Percentiles rank a stretch among this genome's conserved stretches.
Evolutionary conservation across 1,140 invertebrate species (phyloP).

Genomic region (Heliconius hewitsoni): DNA sequence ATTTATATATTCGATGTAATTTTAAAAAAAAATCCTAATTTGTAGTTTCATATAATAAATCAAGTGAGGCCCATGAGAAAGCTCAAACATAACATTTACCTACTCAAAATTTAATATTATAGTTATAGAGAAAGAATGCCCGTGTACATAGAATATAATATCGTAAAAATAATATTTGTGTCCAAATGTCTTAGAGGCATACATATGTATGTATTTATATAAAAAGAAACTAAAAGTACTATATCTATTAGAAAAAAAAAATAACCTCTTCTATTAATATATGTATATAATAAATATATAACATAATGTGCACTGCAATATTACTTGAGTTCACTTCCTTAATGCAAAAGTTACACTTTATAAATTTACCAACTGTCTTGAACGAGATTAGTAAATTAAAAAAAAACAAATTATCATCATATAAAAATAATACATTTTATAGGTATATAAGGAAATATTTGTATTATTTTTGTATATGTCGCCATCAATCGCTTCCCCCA

Average conservation of each 20-base stretch:
- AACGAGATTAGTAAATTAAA: not conserved
- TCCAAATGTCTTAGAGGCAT: conserved; percentile 17
- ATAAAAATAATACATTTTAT: conserved; percentile 4
- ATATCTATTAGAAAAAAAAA: not conserved
- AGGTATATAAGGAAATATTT: conserved; percentile 45
- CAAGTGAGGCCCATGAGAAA: not conserved
- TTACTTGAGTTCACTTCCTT: conserved; percentile 15
- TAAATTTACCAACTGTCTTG: not conserved
- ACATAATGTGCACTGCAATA: not conserved
- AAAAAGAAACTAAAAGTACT: conserved; percentile 5
- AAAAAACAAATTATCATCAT: not conserved
- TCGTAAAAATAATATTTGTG: conserved; percentile 15
- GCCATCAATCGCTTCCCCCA: conserved; percentile 44
- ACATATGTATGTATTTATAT: conserved; percentile 9
- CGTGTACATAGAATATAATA: conserved; percentile 18
- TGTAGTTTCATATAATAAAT: conserved; percentile 7
- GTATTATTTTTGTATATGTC: conserved; percentile 70
- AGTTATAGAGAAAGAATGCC: conserved; percentile 3
- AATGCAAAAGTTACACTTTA: not conserved
- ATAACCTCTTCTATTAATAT: conserved; percentile 5
- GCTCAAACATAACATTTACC: conserved; percentile 2
- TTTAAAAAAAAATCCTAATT: not conserved
- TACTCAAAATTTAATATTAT: not conserved
- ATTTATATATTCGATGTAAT: not conserved
- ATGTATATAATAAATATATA: conserved; percentile 10